Evolutionary conservation across 2,797 vertebrate species (phyloP), one percentile per base, ranked within the genome.

Genomic region (Neomorphus geoffroyi): DNA sequence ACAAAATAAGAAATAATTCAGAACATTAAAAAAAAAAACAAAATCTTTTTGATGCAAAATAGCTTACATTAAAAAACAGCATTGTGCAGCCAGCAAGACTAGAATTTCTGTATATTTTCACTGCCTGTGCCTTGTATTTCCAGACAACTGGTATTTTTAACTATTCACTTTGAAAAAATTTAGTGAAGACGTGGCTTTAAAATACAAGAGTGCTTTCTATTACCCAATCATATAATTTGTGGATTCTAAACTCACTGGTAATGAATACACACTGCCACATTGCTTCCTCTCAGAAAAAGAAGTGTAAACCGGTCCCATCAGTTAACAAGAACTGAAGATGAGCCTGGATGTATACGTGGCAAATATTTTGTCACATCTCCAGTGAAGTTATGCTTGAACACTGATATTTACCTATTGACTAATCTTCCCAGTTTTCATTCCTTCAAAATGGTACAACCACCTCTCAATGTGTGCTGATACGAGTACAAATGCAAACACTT

Each of bases 1-100:
- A 96, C 53, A 92, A 82, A 41, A 71, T 9, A 88, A 92, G 43
- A 71, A 6, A 13, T 18, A 18, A 28, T 43, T 85, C 65, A 96
- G 60, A 79, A 80, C 3, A 56, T 3, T n/a, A n/a, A n/a, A n/a
- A 32, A 51, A 70, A 83, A 32, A 48, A 1, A 0, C 7, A 72
- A 45, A 32, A 11, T 1, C 3, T 41, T n/a, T 8, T 27, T 80
- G 22, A 69, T 1, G 4, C 7, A 56, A 61, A 71, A 21, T 7
- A 79, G 11, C 3, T 54, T 4, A 2, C 2, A n/a, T 9, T 37
- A 53, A 21, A 45, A 53, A 79, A 0, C 7, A 54, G 2, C 2
- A 43, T 1, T 41, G 22, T 5, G 10, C 23, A 89, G 26, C 8
- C 50, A 70, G 10, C 27, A 60, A 80, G 18, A 18, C 9, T 3